These are phyloP conservation scores for Morinoia aosen DNA, from an alignment of 2,888 invertebrate genomes.

Conservation along the genomic window DNA sequence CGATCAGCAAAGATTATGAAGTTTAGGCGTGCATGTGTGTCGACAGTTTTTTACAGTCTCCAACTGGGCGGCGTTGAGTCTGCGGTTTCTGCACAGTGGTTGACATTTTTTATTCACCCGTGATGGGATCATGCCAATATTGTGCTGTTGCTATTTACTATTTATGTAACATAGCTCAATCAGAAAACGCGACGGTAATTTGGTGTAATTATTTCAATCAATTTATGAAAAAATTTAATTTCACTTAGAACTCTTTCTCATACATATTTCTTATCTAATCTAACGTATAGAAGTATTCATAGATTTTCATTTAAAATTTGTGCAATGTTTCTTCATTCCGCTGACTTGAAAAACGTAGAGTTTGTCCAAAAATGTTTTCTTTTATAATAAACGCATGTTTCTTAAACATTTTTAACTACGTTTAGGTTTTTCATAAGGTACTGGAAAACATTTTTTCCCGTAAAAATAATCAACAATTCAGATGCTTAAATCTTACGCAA, in stretches of 20 bases:
- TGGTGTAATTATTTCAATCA: not conserved
- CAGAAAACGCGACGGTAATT: not conserved
- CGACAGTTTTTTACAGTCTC: no score
- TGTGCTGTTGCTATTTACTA: not conserved
- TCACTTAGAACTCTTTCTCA: not conserved
- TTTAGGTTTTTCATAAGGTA: not conserved
- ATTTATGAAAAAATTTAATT: not conserved
- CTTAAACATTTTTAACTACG: not conserved
- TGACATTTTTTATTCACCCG: no score
- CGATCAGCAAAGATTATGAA: not conserved
- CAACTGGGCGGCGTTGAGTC: no score
- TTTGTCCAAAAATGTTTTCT: not conserved
- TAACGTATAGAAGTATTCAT: not conserved
- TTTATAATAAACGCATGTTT: not conserved
- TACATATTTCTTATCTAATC: not conserved
- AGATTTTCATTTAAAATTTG: not conserved
- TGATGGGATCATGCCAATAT: not conserved
- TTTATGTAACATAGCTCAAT: not conserved
- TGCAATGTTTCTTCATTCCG: not conserved
- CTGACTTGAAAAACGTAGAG: not conserved
- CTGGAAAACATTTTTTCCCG: not conserved
- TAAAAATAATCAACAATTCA: not conserved
- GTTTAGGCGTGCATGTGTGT: not conserved
- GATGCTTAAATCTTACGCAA: no score
- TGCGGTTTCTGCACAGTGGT: no score